These are phyloP conservation scores for Ophion ventricosus DNA, from an alignment of 2,888 invertebrate species.

Conservation along the genomic window DNA sequence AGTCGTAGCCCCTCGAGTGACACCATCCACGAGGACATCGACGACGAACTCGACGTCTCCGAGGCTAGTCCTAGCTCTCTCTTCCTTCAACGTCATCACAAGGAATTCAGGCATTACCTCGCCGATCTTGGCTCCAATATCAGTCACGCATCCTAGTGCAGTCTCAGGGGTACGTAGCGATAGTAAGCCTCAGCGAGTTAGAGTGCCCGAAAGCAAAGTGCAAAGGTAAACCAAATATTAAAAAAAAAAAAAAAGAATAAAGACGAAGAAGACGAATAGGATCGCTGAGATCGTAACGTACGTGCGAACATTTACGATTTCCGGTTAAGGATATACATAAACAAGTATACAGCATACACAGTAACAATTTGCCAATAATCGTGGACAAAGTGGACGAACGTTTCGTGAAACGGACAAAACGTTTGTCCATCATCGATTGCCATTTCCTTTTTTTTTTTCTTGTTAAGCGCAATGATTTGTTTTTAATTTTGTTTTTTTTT, in stretches of 20 bases:
- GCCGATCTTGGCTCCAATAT: slow-evolving; percentile 65
- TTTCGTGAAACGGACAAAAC: not conserved
- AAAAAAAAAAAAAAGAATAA: slow-evolving; percentile 1
- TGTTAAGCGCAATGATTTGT: not conserved
- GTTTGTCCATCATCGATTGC: too few species aligned
- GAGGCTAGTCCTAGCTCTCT: slow-evolving; percentile 83
- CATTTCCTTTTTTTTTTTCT: too few species aligned
- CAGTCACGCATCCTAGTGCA: slow-evolving; percentile 75
- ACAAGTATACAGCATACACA: not conserved
- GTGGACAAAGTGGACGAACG: not conserved
- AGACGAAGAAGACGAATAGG: not conserved
- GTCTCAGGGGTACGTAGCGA: slow-evolving; percentile 72
- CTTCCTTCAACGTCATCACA: slow-evolving; percentile 82
- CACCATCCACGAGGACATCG: slow-evolving; percentile 84
- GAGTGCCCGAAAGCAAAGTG: not conserved
- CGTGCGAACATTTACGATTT: not conserved
- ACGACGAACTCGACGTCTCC: slow-evolving; percentile 84
- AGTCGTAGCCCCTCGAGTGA: slow-evolving; percentile 83
- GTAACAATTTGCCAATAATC: not conserved
- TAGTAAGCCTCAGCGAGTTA: slow-evolving; percentile 33
- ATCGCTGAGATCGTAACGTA: slow-evolving; percentile 2
- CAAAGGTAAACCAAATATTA: slow-evolving; percentile 30
- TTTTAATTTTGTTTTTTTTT: slow-evolving; percentile 3
- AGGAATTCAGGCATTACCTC: slow-evolving; percentile 66
- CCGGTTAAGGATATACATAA: not conserved